phyloP scores from a whole-genome alignment of 2,888 invertebrate genomes.

The Drosophila acutilabella region DNA sequence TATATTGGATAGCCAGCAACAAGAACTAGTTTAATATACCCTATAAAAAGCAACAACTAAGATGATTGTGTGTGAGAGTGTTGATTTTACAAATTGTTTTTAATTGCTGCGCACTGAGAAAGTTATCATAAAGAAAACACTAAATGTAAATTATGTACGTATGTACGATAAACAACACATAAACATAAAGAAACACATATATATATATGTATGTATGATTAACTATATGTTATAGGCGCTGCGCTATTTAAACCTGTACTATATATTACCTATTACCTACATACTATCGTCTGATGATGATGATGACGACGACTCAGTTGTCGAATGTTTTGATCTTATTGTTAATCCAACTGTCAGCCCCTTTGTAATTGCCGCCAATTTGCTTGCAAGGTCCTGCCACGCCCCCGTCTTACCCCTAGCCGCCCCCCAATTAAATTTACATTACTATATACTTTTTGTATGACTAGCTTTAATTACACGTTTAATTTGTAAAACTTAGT shows the following conservation, averaged over 20 bases:
- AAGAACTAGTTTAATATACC: constrained; percentile 48
- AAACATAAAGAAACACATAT: constrained; percentile 32
- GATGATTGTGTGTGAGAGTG: constrained; percentile 30
- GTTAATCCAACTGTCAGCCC: constrained; percentile 55
- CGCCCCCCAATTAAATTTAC: background rate
- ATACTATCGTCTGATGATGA: constrained; percentile 45
- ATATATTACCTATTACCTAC: constrained; percentile 37
- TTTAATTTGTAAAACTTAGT: constrained; percentile 68
- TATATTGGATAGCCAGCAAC: background rate
- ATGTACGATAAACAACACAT: constrained; percentile 34
- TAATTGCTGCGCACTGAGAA: constrained; percentile 54
- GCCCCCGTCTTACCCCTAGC: background rate
- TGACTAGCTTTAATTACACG: constrained; percentile 65
- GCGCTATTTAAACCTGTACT: constrained; percentile 70
- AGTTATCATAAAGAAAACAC: background rate
- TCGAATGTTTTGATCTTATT: constrained; percentile 54
- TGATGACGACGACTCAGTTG: constrained; percentile 47
- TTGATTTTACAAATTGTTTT: constrained; percentile 68
- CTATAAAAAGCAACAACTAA: no score
- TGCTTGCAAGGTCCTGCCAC: constrained; percentile 61
- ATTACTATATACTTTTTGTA: constrained; percentile 50
- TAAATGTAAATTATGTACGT: constrained; percentile 65
- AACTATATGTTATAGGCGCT: constrained; percentile 55
- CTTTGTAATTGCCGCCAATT: constrained; percentile 72
- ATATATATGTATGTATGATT: constrained; percentile 24